These are phyloP conservation scores for Fringilla coelebs DNA, from an alignment of 2,797 vertebrate species.

Conservation along the genomic window DNA sequence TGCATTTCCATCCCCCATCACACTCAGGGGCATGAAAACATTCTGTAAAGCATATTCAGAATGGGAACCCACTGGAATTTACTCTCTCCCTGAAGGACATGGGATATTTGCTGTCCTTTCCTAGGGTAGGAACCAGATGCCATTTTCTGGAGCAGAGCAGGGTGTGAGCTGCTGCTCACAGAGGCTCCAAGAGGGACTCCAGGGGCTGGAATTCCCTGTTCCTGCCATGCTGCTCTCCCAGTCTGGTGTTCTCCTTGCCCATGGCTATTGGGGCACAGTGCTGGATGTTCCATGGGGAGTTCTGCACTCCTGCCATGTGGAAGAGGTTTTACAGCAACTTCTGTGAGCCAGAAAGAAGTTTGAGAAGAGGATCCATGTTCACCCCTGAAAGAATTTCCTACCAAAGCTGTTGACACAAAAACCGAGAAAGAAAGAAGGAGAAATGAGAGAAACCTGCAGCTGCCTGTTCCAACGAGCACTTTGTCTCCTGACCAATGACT, in stretches of 20 bases:
- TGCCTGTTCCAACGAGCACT: background rate
- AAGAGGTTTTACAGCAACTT: background rate
- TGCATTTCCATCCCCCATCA: background rate
- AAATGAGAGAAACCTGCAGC: background rate
- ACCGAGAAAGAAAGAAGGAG: background rate
- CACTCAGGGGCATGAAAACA: background rate
- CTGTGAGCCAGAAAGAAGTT: background rate
- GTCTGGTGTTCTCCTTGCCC: slow-evolving; percentile 52
- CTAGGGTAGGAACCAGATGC: background rate
- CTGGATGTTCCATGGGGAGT: slow-evolving; percentile 85
- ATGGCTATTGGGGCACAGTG: slow-evolving; percentile 82
- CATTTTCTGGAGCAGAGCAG: background rate
- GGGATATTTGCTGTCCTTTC: background rate
- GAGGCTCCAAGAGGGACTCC: fast-evolving
- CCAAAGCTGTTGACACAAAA: background rate
- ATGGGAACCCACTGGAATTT: background rate
- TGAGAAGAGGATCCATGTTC: background rate
- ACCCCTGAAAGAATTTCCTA: background rate
- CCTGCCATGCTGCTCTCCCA: background rate
- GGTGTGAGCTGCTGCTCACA: background rate
- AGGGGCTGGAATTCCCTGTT: background rate
- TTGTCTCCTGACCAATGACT: background rate
- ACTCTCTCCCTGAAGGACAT: fast-evolving
- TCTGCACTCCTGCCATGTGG: slow-evolving; percentile 71
- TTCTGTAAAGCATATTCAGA: background rate